A percentile compares a stretch with the other conserved stretches of the same genome.
phyloP scores from a whole-genome alignment of 2,797 vertebrate species.

The Chelonia mydas region DNA sequence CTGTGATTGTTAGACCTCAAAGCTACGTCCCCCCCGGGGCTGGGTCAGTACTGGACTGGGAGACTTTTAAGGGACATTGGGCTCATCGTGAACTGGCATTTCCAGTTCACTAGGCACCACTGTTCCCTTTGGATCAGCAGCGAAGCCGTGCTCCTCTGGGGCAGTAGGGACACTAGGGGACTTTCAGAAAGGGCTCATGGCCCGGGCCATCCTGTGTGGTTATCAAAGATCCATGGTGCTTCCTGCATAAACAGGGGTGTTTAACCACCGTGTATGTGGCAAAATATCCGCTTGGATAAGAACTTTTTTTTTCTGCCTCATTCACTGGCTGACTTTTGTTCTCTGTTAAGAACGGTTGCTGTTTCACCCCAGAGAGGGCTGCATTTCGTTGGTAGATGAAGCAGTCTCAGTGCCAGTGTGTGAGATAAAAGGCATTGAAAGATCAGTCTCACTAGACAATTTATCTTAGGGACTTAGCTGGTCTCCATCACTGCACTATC shows the following conservation, averaged over 20 bases:
- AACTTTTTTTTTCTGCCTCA: not conserved
- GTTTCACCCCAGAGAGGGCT: not conserved
- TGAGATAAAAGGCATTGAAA: not conserved
- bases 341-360: not conserved
- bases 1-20: too few relatives aligned
- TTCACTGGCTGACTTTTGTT: not conserved
- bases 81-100: not conserved
- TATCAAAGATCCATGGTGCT: not conserved
- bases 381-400: not conserved
- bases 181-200: not conserved
- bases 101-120: not conserved
- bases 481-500: not conserved
- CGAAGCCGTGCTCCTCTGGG: not conserved
- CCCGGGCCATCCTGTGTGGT: not conserved
- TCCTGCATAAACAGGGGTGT: not conserved
- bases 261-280: not conserved
- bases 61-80: not conserved
- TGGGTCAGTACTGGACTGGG: not conserved
- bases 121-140: not conserved
- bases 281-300: not conserved
- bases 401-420: not conserved
- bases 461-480: not conserved
- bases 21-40: too few relatives aligned
- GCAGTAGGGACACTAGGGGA: not conserved
- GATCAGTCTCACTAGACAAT: not conserved